Base-by-base conservation (phyloP, 1,140 invertebrate genomes). In the Triops longicaudatus region DNA sequence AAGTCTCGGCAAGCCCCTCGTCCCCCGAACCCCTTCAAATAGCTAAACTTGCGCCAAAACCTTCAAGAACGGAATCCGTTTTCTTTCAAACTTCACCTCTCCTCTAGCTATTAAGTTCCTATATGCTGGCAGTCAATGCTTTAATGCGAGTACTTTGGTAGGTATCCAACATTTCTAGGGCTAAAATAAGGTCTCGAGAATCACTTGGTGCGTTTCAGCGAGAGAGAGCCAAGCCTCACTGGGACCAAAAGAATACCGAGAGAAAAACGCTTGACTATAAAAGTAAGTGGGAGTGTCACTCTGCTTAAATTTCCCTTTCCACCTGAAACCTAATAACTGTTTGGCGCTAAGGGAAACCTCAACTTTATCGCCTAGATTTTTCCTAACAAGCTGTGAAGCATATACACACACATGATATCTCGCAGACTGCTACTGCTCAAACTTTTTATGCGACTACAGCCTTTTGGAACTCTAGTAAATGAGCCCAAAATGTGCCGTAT, bases 281-380 rank as follows among this genome's bases (percentile, higher is more conserved):
- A 63, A 22, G 17, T n/a, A 63, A 63, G 50, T 63, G 22, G 50
- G 50, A 9, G 50, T 63, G 10, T 63, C 50, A 17, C 50, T 63
- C 50, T 63, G 17, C 50, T 63, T 63, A 63, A 63, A 63, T 63
- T 63, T 63, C 50, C 50, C 22, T 63, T 63, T 9, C 50, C 50
- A 63, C 50, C 50, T 63, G 50, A 63, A 63, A 63, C 50, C 50
- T 63, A 63, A 63, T 63, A 63, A 63, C 50, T 63, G 50, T 63
- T 63, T 63, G 50, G 50, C 50, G 50, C 17, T 63, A 22, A 22
- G 50, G 50, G 50, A 22, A 22, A 22, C n/a, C 50, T 1, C 50
- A 63, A 22, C n/a, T 63, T 22, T 9, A 63, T 9, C 0, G 17
- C 5, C 14, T 1, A 22, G 22, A 63, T 6, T 63, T n/a, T 63